Percentiles rank a stretch among this genome's conserved stretches.
These are phyloP conservation scores for Drosophila sechellia DNA, from an alignment of 1,140 invertebrate genomes.

Conservation along the genomic window DNA sequence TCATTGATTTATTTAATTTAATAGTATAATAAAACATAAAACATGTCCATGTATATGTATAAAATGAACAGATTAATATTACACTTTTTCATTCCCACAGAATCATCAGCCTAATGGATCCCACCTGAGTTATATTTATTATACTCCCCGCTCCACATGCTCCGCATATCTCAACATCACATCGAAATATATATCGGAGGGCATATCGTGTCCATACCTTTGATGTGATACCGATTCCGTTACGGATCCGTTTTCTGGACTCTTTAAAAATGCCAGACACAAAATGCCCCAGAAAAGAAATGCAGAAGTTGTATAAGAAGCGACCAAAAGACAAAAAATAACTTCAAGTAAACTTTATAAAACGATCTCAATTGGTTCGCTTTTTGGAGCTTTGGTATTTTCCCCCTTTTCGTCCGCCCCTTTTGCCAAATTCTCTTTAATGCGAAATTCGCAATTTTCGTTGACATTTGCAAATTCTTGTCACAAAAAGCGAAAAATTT, in stretches of 20 bases:
- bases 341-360: conserved; percentile 52
- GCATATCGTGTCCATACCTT: conserved; percentile 36
- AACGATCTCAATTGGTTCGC: conserved; percentile 72
- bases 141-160: background rate
- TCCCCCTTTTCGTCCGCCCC: background rate
- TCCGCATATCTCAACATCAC: conserved; percentile 1
- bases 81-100: background rate
- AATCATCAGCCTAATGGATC: background rate
- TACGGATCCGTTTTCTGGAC: conserved; percentile 26
- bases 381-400: conserved; percentile 51
- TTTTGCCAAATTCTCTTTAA: conserved; percentile 73
- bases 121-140: background rate
- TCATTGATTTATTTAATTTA: no score
- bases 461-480: conserved; percentile 82
- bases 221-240: conserved; percentile 44
- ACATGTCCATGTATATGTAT: background rate
- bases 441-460: conserved; percentile 74
- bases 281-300: conserved; percentile 56
- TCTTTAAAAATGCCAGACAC: conserved; percentile 47
- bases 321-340: conserved; percentile 17
- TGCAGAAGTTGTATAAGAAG: conserved; percentile 47
- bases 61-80: no score
- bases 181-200: conserved; percentile 1
- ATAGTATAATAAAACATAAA: background rate
- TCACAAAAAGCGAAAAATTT: conserved; percentile 65